phyloP scores from a whole-genome alignment of 2,888 invertebrate genomes.

The Coenonympha glycerion region DNA sequence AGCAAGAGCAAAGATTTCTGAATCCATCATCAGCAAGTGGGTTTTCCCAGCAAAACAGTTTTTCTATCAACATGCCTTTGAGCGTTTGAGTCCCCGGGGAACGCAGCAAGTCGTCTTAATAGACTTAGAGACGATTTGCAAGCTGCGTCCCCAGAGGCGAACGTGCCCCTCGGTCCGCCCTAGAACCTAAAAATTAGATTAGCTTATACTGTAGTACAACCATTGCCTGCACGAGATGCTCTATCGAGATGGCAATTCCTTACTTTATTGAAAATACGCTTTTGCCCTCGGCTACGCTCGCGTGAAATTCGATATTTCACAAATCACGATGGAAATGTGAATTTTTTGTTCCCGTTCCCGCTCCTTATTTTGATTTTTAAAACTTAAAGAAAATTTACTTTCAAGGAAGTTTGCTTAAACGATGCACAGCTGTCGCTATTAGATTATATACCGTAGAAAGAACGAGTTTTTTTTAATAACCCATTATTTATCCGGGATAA shows the following conservation, averaged over 20 bases:
- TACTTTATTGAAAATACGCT: too few species aligned
- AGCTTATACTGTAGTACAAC: conserved; percentile 54
- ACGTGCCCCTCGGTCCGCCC: conserved; percentile 50
- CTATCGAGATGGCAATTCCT: background rate
- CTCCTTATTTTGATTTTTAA: too few species aligned
- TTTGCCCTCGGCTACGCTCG: too few species aligned
- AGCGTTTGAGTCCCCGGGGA: conserved; percentile 47
- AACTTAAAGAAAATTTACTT: too few species aligned
- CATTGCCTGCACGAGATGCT: conserved; percentile 37
- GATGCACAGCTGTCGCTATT: too few species aligned
- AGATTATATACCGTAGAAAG: too few species aligned
- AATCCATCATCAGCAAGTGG: conserved; percentile 60
- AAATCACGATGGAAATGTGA: too few species aligned
- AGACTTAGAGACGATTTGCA: conserved; percentile 65
- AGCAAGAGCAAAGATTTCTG: conserved; percentile 49
- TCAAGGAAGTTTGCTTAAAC: too few species aligned
- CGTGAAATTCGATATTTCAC: too few species aligned
- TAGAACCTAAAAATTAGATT: conserved; percentile 57
- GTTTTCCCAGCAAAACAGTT: conserved; percentile 62
- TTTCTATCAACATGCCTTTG: conserved; percentile 54
- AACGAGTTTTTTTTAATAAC: too few species aligned
- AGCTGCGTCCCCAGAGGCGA: conserved; percentile 58
- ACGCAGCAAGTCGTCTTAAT: conserved; percentile 66
- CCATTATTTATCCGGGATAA: too few species aligned
- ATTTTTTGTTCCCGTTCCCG: too few species aligned